Conservation (phyloP, 2,888 invertebrate species). For the Selenia dentaria region DNA sequence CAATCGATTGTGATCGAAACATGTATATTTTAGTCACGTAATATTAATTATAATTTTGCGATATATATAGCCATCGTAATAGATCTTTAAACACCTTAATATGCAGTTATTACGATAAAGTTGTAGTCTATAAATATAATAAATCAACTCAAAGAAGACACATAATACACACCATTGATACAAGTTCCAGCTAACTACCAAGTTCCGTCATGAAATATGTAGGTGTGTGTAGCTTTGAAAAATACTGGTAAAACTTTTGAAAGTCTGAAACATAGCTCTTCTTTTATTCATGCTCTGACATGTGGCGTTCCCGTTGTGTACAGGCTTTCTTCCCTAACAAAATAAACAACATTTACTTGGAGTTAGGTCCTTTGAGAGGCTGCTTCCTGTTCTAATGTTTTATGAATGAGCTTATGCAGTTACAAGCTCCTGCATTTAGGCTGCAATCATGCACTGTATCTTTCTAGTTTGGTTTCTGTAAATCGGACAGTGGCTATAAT, state of each 20-base stretch:
- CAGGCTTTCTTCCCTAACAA: constrained; percentile 81
- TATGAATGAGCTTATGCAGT: constrained; percentile 79
- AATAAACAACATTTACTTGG: constrained; percentile 82
- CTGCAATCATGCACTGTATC: constrained; percentile 3
- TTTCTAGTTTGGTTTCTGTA: not conserved
- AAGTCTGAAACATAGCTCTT: constrained; percentile 81
- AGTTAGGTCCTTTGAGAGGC: constrained; percentile 79
- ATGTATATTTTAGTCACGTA: too few species aligned
- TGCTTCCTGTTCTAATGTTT: constrained; percentile 70
- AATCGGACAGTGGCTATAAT: not conserved
- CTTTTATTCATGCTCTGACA: constrained; percentile 83
- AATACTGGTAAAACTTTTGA: constrained; percentile 75
- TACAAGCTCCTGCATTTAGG: constrained; percentile 44
- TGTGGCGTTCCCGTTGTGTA: constrained; percentile 78
- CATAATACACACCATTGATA: constrained; percentile 45
- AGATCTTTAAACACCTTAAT: too few species aligned
- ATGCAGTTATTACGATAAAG: too few species aligned
- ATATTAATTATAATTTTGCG: too few species aligned
- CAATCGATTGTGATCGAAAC: too few species aligned
- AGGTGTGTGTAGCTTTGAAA: constrained; percentile 61
- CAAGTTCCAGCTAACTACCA: constrained; percentile 52
- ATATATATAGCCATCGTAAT: too few species aligned
- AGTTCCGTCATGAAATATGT: constrained; percentile 61
- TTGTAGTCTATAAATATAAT: too few species aligned
- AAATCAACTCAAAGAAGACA: constrained; percentile 11